Evolutionary conservation across 2,888 invertebrate species (phyloP).

Genomic region (Apamea epomidion): DNA sequence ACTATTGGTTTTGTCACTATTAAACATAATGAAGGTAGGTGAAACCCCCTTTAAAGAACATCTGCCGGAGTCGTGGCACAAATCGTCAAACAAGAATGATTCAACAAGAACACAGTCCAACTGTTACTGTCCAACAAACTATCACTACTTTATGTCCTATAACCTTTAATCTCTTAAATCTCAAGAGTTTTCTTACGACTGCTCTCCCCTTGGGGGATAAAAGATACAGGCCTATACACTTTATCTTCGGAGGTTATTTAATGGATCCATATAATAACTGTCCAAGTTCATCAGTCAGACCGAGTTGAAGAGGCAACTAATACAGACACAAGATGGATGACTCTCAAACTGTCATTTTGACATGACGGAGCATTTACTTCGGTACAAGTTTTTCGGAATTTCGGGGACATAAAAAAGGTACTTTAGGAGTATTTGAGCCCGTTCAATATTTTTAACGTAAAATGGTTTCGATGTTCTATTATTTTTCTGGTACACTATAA

Average conservation of each 20-base stretch:
- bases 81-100: conserved; percentile 6
- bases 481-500: neutral
- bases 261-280: conserved; percentile 56
- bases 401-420: conserved; percentile 1
- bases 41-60: neutral
- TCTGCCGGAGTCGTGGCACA: neutral
- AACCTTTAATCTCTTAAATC: conserved; percentile 50
- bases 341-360: conserved; percentile 42
- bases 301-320: conserved; percentile 42
- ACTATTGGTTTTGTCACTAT: neutral
- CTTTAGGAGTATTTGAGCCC: neutral
- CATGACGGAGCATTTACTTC: conserved; percentile 40
- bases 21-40: neutral
- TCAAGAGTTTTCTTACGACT: conserved; percentile 21
- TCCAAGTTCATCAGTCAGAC: conserved; percentile 47
- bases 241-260: conserved; percentile 56
- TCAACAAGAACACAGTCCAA: neutral
- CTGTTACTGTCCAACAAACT: conserved; percentile 5
- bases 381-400: conserved; percentile 32
- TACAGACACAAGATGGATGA: conserved; percentile 58
- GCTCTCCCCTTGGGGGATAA: conserved; percentile 37
- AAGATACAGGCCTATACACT: conserved; percentile 61
- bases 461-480: neutral
- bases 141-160: conserved; percentile 22
- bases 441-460: neutral